Evolutionary conservation across 1,140 invertebrate genomes (phyloP).

Genomic region (Scaptomyza pallida): DNA sequence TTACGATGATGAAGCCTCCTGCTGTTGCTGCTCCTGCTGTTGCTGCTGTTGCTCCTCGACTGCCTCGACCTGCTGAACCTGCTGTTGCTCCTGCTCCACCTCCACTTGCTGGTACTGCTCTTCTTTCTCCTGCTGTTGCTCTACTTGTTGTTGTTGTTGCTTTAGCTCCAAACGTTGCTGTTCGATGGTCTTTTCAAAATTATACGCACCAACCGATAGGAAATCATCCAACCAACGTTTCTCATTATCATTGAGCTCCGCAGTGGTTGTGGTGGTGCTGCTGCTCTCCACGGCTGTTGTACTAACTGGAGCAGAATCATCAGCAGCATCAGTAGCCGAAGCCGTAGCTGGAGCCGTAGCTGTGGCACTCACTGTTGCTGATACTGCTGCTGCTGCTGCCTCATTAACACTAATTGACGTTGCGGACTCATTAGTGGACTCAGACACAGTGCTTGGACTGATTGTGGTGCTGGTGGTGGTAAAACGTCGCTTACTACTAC

Average conservation of each 20-base stretch:
- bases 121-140: slow-evolving; percentile 22
- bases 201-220: slow-evolving; percentile 78
- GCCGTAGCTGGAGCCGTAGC: neutral
- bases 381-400: slow-evolving; percentile 27
- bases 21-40: slow-evolving; percentile 26
- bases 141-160: slow-evolving; percentile 40
- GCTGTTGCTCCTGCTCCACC: slow-evolving; percentile 16
- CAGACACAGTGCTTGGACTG: slow-evolving; percentile 8
- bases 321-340: neutral
- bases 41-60: neutral
- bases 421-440: slow-evolving; percentile 63
- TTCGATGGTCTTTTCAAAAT: slow-evolving; percentile 72
- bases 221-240: slow-evolving; percentile 81
- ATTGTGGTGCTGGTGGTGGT: slow-evolving; percentile 18
- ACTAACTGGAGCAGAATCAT: neutral
- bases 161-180: slow-evolving; percentile 40
- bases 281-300: too few relatives aligned
- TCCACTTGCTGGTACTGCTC: slow-evolving; percentile 14
- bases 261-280: slow-evolving; percentile 28
- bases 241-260: slow-evolving; percentile 78
- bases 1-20: slow-evolving; percentile 57
- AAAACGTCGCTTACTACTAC: slow-evolving; percentile 44
- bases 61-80: slow-evolving; percentile 9
- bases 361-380: slow-evolving; percentile 16
- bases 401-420: slow-evolving; percentile 76